Base-by-base conservation (phyloP, 1,140 invertebrate species). In the Drosophila sechellia region DNA sequence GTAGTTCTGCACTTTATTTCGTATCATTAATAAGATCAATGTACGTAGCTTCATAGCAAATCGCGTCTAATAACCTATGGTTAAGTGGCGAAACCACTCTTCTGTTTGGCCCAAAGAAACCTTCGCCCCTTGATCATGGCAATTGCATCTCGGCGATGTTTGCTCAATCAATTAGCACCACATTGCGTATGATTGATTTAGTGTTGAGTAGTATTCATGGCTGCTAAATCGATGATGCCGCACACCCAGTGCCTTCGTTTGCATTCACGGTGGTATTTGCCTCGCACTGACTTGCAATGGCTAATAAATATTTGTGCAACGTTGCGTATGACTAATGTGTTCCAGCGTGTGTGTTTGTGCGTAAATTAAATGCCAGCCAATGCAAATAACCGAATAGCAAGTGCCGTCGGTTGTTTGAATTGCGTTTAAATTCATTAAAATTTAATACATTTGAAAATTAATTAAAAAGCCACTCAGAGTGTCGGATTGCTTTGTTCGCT, bases 261-360 rank as follows among this genome's bases (percentile, higher is more conserved):
- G 69, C 34, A 55, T 74, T 22, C 46, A 37, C 12, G 48, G 12
- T 11, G 27, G 20, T 49, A 35, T 66, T 58, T 53, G 53, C 59
- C 5, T 11, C 25, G 39, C 31, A 56, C 59, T 64, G 40, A 63
- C 43, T 71, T 69, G 53, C 22, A 71, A 75, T 68, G 77, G 70
- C 75, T 77, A 87, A 86, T 86, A 86, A 86, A 87, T 83, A 86
- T 79, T 87, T 87, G 75, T 43, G 58, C 84, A 87, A 76, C 71
- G 35, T 60, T 83, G 83, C 83, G 79, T 83, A 87, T 86, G 69
- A 85, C 49, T 78, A 65, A 79, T 79, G 54, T 43, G 45, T 27
- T 15, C n/a, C 15, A n/a, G 20, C 34, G 27, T 37, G 37, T 64
- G 48, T 55, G 39, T 59, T 22, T 70, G 61, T 78, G 81, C 70